Evolutionary conservation across 2,888 invertebrate genomes (phyloP).

Genomic region (Phoenoteleia sp.): DNA sequence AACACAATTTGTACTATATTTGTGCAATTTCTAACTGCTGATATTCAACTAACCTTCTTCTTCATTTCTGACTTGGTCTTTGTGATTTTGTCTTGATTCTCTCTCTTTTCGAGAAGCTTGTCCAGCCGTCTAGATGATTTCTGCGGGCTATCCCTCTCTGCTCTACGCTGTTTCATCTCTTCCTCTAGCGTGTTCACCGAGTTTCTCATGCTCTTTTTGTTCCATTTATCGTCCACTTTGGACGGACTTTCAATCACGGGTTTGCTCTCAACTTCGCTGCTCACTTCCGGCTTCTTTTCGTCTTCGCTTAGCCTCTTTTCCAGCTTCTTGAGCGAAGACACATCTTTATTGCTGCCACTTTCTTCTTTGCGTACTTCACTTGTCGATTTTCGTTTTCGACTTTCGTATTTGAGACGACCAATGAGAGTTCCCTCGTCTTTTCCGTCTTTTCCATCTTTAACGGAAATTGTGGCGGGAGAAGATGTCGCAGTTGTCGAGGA

Average conservation of each 20-base stretch:
- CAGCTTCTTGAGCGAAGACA: constrained; percentile 83
- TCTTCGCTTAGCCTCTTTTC: constrained; percentile 82
- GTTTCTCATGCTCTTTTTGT: constrained; percentile 79
- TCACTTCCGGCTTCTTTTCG: constrained; percentile 65
- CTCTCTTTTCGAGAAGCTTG: constrained; percentile 88
- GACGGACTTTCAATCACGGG: constrained; percentile 76
- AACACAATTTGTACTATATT: too few relatives aligned
- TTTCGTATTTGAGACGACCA: constrained; percentile 81
- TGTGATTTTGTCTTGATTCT: constrained; percentile 85
- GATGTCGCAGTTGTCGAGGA: constrained; percentile 79
- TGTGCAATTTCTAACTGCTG: too few relatives aligned
- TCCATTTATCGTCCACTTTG: constrained; percentile 79
- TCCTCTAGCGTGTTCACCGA: constrained; percentile 83
- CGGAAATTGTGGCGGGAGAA: constrained; percentile 81
- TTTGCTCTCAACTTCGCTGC: constrained; percentile 27
- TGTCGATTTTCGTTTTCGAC: constrained; percentile 85
- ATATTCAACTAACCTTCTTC: too few relatives aligned
- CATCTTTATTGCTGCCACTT: constrained; percentile 82
- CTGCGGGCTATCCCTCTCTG: constrained; percentile 88
- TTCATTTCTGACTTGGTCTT: constrained; percentile 79
- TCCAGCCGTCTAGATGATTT: constrained; percentile 89
- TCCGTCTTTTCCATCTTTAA: constrained; percentile 86
- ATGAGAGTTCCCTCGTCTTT: constrained; percentile 78
- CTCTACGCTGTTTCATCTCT: constrained; percentile 85
- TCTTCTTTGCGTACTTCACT: constrained; percentile 83